Percentiles rank a stretch among this genome's conserved stretches.
phyloP scores from a whole-genome alignment of 2,888 invertebrate species.

The Pyrrhia umbra region DNA sequence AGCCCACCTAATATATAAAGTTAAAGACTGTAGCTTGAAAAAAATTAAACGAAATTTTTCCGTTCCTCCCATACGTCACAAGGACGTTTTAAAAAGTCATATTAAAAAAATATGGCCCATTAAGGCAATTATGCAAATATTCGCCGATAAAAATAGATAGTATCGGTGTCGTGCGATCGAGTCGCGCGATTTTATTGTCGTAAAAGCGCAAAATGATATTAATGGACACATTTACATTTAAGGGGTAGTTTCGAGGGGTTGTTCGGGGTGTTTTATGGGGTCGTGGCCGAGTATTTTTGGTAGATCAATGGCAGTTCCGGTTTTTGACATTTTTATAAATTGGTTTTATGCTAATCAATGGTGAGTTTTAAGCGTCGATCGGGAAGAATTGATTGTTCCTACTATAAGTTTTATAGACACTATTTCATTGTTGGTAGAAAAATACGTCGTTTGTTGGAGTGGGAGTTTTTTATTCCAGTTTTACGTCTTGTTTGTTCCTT shows the following conservation, averaged over 20 bases:
- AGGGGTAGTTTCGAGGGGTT: conserved; percentile 63
- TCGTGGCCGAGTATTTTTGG: conserved; percentile 30
- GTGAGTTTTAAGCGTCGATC: conserved; percentile 21
- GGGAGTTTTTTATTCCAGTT: not conserved
- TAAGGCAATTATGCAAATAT: conserved; percentile 82
- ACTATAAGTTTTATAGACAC: not conserved
- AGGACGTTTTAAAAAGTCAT: conserved; percentile 36
- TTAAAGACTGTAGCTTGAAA: conserved; percentile 1
- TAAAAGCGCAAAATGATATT: conserved; percentile 82
- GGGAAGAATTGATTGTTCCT: conserved; percentile 12
- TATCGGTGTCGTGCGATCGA: conserved; percentile 78
- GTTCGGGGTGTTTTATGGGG: conserved; percentile 46
- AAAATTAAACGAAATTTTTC: conserved; percentile 5
- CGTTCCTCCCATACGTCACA: conserved; percentile 20
- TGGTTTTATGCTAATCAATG: conserved; percentile 37
- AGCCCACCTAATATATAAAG: no score
- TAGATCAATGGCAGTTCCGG: conserved; percentile 44
- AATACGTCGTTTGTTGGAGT: not conserved
- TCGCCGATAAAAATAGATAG: conserved; percentile 76
- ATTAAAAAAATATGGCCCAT: conserved; percentile 61
- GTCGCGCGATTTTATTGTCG: conserved; percentile 78
- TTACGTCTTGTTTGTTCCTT: not conserved
- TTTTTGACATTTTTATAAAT: conserved; percentile 38
- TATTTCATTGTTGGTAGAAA: conserved; percentile 6
- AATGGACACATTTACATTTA: conserved; percentile 82